Percentiles rank a stretch among this genome's conserved stretches.
phyloP scores from a whole-genome alignment of 2,888 invertebrate genomes.

The Dendrolimus pini region DNA sequence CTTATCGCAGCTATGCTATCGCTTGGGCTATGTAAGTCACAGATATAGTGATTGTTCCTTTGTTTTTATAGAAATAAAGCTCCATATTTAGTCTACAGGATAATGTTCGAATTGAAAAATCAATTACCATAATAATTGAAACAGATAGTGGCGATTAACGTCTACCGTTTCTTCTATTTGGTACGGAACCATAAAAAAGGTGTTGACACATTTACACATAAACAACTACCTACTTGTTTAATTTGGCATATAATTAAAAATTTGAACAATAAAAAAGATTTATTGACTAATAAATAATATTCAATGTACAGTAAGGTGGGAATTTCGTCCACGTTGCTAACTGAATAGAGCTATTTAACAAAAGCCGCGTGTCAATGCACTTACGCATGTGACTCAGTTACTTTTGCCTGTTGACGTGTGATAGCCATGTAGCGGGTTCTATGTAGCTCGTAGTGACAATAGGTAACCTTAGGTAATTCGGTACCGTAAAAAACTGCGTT shows the following conservation, averaged over 20 bases:
- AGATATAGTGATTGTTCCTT: constrained; percentile 50
- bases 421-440: constrained; percentile 27
- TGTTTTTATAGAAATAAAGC: constrained; percentile 26
- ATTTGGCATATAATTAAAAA: not conserved
- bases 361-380: constrained; percentile 43
- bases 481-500: no score
- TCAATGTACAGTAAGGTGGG: not conserved
- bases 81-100: no score
- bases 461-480: not conserved
- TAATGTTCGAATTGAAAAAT: no score
- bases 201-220: no score
- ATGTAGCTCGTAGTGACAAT: constrained; percentile 19
- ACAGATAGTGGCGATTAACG: no score
- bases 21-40: constrained; percentile 65
- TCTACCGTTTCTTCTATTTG: no score
- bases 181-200: no score
- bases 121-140: no score
- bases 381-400: constrained; percentile 35
- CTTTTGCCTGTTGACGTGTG: constrained; percentile 20
- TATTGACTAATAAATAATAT: not conserved
- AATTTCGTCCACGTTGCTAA: constrained; percentile 1
- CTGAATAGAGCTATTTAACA: constrained; percentile 14
- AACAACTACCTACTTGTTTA: not conserved
- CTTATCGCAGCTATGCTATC: constrained; percentile 61
- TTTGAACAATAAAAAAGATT: not conserved